Base-by-base conservation (phyloP, 2,888 invertebrate species). In the Odontocolon sp. region DNA sequence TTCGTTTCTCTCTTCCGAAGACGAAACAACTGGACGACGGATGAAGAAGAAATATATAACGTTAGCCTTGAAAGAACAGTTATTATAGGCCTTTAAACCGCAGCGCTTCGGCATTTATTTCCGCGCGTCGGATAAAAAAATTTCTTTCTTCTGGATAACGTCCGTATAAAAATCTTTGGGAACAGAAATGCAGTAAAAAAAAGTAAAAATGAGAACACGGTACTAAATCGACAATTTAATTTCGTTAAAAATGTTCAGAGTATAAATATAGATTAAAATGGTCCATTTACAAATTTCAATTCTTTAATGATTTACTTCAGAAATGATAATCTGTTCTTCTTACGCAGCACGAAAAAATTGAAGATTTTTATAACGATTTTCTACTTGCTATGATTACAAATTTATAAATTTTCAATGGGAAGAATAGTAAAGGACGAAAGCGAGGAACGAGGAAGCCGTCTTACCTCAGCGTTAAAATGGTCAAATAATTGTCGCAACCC, bases 391-490 rank as follows among this genome's bases (percentile, higher is more conserved):
- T 0, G 40, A 63, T 63, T 54, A 36, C 28, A 5, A 50, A 40
- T 8, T 2, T 42, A 23, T 33, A 14, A 14, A 6, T 38, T 64
- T 31, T 9, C n/a, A 36, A 36, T 11, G 36, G 11, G 11, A 63
- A 45, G 16, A 26, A 50, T 57, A 50, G 66, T 9, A 61, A 63
- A 45, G 50, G 40, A 56, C 38, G 77, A 77, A n/a, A n/a, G 68
- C 72, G 68, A 73, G 67, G 47, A 45, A 23, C 26, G 36, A 26
- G 6, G 26, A 11, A 40, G 21, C 50, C 28, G 33, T 68, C 68
- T 73, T 73, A 68, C 73, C 73, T 68, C 73, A 68, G 72, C 68
- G 68, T 63, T 73, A 64, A 69, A 68, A 73, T 73, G 63, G 77
- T 73, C 63, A 36, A 77, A 77, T 69, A 61, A 66, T 66, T 45